phyloP scores from a whole-genome alignment of 2,888 invertebrate genomes.

The Leucophenga maculata region DNA sequence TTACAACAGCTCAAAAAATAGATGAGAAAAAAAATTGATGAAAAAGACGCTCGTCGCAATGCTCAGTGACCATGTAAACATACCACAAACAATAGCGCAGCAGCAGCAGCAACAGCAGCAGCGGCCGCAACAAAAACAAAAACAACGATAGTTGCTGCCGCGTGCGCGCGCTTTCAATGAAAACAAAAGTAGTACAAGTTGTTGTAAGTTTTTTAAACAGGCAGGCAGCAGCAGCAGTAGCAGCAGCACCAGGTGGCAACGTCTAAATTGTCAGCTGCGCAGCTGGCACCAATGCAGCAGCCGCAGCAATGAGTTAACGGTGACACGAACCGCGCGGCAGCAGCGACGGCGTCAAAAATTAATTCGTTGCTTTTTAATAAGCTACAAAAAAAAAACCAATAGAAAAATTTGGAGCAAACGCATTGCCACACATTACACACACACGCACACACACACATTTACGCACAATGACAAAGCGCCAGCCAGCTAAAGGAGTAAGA shows the following conservation, averaged over 20 bases:
- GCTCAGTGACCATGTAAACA: constrained; percentile 64
- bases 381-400: constrained; percentile 2
- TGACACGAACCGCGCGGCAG: constrained; percentile 8
- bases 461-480: neutral
- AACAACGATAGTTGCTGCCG: neutral
- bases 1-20: constrained; percentile 9
- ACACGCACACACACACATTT: neutral
- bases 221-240: neutral
- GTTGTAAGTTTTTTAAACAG: constrained; percentile 9
- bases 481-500: no score
- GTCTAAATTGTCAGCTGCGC: neutral
- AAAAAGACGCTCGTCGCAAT: constrained; percentile 33
- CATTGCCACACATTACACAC: constrained; percentile 39
- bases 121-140: neutral
- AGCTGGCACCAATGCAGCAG: neutral
- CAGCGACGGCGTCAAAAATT: constrained; percentile 2
- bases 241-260: constrained; percentile 1
- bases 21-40: neutral
- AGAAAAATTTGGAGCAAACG: constrained; percentile 46
- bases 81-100: constrained; percentile 37
- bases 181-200: constrained; percentile 62
- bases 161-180: constrained; percentile 56
- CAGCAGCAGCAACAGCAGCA: constrained; percentile 3
- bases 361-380: constrained; percentile 9
- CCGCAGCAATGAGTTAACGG: constrained; percentile 13